Evolutionary conservation across 2,888 invertebrate genomes (phyloP), one percentile per base, ranked within the genome.

Genomic region (Idaea dimidiata): DNA sequence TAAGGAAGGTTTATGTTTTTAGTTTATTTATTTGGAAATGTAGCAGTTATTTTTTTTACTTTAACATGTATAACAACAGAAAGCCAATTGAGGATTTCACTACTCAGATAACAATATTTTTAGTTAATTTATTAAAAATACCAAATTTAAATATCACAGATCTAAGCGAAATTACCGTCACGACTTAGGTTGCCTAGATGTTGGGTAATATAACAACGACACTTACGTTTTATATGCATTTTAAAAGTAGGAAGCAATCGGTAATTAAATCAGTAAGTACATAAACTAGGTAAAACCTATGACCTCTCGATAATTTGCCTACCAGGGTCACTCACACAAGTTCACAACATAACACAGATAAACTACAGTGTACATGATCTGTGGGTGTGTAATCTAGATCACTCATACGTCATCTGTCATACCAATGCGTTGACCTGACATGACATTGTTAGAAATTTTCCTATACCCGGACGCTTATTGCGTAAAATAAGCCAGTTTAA

Each of bases 401-500:
- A 62, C 43, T 57, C 60, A 59, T 60, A 59, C 73, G 73, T 72
- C 71, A 24, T 24, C 24, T 24, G 24, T 24, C 24, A 70, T 58
- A 32, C 66, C 32, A 66, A 74, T 72, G 71, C 72, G 66, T 73
- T 78, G 77, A 79, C 80, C 77, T 70, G 74, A 66, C 32, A 32
- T n/a, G n/a, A 32, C 71, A 59, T 31, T 58, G 17, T 63, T 16
- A 43, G 78, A 66, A 78, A 80, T 70, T 81, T 81, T 80, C 81
- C 81, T 71, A 75, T 62, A 59, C n/a, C n/a, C 59, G 59, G 43
- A 17, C 58, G 43, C 17, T 18, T 59, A 54, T 63, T 65, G 43
- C 43, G 43, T 43, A 43, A 8, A 10, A 10, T 43, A 10, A 1
- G 10, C 10, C 43, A 43, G 43, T 43, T 43, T 10, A 43, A 24